Evolutionary conservation across 1,140 invertebrate genomes (phyloP).

Genomic region (Cherax quadricarinatus): DNA sequence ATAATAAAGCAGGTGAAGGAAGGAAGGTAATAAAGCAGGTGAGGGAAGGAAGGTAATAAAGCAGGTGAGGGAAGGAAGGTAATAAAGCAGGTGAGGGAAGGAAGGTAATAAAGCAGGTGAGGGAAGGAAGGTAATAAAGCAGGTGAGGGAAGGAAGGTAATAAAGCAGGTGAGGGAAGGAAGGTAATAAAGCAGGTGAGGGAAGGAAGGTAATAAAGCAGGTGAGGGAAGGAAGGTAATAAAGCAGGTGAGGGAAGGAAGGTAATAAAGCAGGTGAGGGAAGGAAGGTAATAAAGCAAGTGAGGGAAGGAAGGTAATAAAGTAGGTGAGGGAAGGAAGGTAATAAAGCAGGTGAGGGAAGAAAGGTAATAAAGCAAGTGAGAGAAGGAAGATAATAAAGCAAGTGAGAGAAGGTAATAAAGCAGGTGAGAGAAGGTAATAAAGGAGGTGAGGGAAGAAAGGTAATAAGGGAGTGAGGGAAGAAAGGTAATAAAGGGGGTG

Average conservation of each 20-base stretch:
- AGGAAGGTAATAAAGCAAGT: background rate
- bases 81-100: background rate
- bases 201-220: background rate
- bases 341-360: background rate
- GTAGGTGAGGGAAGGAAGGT: background rate
- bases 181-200: no score
- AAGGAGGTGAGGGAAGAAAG: background rate
- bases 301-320: background rate
- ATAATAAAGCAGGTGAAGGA: background rate
- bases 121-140: background rate
- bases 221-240: background rate
- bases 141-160: no score
- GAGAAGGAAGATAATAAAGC: background rate
- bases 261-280: background rate
- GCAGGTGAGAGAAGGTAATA: background rate
- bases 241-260: background rate
- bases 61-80: background rate
- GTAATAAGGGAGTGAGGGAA: background rate
- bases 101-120: background rate
- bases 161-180: no score
- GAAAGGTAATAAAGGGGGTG: background rate
- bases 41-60: background rate
- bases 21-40: no score
- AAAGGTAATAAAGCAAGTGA: background rate
- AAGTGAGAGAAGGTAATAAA: background rate